Evolutionary conservation across 2,888 invertebrate genomes (phyloP).

Genomic region (Ommatoiulus sabulosus): DNA sequence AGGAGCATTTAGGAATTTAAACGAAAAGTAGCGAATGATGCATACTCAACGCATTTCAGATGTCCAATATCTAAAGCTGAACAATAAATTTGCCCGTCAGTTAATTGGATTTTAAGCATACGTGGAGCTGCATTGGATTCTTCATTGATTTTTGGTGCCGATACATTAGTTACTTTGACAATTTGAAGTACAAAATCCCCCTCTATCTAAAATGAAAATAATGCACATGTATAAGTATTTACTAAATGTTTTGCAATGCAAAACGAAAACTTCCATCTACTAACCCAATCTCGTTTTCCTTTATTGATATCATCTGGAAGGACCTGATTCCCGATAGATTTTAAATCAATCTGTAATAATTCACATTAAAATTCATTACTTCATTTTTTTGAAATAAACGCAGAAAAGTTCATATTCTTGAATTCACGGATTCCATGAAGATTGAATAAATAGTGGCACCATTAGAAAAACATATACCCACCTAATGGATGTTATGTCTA

Average conservation of each 20-base stretch:
- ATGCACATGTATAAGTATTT: too few species aligned
- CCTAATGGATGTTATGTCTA: too few species aligned
- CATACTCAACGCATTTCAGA: slow-evolving; percentile 74
- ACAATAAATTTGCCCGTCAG: slow-evolving; percentile 84
- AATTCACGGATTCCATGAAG: too few species aligned
- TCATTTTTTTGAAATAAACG: too few species aligned
- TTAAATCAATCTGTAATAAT: slow-evolving; percentile 74
- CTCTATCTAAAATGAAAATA: slow-evolving; percentile 68
- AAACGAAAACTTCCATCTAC: slow-evolving; percentile 60
- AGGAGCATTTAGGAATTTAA: neutral
- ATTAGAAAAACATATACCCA: too few species aligned
- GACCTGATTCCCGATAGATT: slow-evolving; percentile 82
- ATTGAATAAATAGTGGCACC: too few species aligned
- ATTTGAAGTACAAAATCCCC: slow-evolving; percentile 81
- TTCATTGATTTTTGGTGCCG: slow-evolving; percentile 91
- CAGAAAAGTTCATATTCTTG: too few species aligned
- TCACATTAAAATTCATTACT: neutral
- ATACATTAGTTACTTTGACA: slow-evolving; percentile 86
- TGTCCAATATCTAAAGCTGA: slow-evolving; percentile 83
- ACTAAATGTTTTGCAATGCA: neutral
- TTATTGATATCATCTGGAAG: slow-evolving; percentile 78
- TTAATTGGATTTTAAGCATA: slow-evolving; percentile 84
- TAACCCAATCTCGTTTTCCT: slow-evolving; percentile 69
- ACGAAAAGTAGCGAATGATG: neutral
- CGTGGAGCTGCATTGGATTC: slow-evolving; percentile 84